phyloP scores from a whole-genome alignment of 1,140 invertebrate genomes.

The Drosophila kurseongensis region DNA sequence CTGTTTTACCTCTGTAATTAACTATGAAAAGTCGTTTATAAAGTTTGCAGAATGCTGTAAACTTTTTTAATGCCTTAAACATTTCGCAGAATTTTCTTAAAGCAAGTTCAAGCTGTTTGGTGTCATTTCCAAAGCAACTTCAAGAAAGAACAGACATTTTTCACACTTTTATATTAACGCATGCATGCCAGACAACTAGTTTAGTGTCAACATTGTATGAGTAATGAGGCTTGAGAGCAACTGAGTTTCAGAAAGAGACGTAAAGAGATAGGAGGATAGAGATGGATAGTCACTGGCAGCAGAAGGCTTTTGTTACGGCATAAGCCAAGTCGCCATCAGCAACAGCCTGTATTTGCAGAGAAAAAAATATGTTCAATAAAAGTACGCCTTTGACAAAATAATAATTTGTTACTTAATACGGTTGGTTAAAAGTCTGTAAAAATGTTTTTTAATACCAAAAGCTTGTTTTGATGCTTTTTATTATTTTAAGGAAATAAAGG shows the following conservation, averaged over 20 bases:
- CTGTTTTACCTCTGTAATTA: background rate
- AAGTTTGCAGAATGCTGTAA: background rate
- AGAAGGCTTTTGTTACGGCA: constrained; percentile 47
- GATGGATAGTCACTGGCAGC: constrained; percentile 17
- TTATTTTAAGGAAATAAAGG: too few species aligned
- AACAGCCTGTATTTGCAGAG: constrained; percentile 35
- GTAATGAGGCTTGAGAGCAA: constrained; percentile 61
- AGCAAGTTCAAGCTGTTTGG: constrained; percentile 14
- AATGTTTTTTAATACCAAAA: too few species aligned
- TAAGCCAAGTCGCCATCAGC: constrained; percentile 52
- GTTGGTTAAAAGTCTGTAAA: too few species aligned
- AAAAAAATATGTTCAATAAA: background rate
- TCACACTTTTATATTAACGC: constrained; percentile 50
- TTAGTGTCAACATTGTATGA: constrained; percentile 79
- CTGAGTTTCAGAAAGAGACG: constrained; percentile 2
- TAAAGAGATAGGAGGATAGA: constrained; percentile 6
- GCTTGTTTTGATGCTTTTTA: too few species aligned
- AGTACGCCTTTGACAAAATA: too few species aligned
- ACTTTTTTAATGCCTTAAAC: background rate
- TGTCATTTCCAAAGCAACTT: constrained; percentile 13
- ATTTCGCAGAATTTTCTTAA: background rate
- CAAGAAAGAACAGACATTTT: constrained; percentile 21
- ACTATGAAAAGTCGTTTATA: background rate
- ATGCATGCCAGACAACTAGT: constrained; percentile 56
- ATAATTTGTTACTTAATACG: too few species aligned